These are phyloP conservation scores for Thalassoma bifasciatum DNA, from an alignment of 2,113 vertebrate species.

Conservation along the genomic window DNA sequence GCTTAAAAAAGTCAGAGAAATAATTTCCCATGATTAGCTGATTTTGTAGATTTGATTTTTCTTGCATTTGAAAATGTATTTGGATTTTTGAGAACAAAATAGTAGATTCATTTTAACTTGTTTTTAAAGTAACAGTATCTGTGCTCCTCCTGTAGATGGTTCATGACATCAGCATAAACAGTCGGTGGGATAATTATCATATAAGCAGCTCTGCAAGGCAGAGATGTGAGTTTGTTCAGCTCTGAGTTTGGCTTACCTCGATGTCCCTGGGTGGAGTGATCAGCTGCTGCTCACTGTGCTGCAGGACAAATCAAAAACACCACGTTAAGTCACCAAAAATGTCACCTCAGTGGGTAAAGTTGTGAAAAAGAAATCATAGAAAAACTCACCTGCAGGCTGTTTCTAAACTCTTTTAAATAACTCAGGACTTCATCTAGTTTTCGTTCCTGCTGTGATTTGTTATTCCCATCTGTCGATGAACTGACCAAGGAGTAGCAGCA, in stretches of 20 bases:
- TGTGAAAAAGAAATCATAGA: not conserved
- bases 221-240: too few relatives aligned
- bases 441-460: fast-evolving
- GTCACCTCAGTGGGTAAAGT: not conserved
- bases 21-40: not conserved
- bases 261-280: slow-evolving; percentile 48
- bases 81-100: slow-evolving; percentile 5
- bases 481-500: slow-evolving; percentile 32
- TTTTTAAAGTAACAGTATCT: too few relatives aligned
- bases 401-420: not conserved
- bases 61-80: not conserved
- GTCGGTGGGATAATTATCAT: too few relatives aligned
- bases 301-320: slow-evolving; percentile 22
- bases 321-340: not conserved
- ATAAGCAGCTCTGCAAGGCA: too few relatives aligned
- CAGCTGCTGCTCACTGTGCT: slow-evolving; percentile 42
- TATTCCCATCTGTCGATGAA: fast-evolving
- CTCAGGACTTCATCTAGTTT: slow-evolving; percentile 53
- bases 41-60: not conserved
- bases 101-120: too few relatives aligned
- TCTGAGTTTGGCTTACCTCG: slow-evolving; percentile 63
- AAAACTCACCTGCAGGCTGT: slow-evolving; percentile 40
- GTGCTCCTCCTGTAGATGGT: too few relatives aligned
- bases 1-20: too few relatives aligned
- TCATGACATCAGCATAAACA: too few relatives aligned